Conservation (phyloP, 2,888 invertebrate species). For the Perithous albicinctus region DNA sequence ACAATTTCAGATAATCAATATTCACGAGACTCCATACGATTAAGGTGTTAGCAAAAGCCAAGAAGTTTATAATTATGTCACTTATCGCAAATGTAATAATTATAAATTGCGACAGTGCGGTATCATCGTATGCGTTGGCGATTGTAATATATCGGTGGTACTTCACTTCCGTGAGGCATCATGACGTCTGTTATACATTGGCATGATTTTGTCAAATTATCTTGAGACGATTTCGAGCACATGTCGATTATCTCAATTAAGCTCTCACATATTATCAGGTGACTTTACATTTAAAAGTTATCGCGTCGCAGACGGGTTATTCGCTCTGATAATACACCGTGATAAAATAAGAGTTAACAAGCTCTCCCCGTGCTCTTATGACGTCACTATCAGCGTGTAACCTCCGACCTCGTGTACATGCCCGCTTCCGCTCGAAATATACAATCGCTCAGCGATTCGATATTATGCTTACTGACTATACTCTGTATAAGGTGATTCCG, state of each 20-base stretch:
- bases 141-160: too few species aligned
- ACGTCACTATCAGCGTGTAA: conserved; percentile 72
- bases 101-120: not conserved
- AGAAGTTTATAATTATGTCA: not conserved
- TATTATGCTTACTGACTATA: not conserved
- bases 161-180: not conserved
- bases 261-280: conserved; percentile 10
- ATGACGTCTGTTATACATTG: not conserved
- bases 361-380: conserved; percentile 60
- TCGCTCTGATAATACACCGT: conserved; percentile 20
- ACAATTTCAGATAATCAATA: not conserved
- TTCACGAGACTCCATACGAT: not conserved
- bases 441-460: conserved; percentile 30
- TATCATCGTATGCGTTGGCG: too few species aligned
- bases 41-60: not conserved
- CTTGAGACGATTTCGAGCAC: not conserved
- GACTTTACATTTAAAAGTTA: conserved; percentile 13
- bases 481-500: not conserved
- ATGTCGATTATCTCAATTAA: conserved; percentile 29
- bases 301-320: not conserved
- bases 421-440: conserved; percentile 70
- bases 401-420: conserved; percentile 72
- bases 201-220: conserved; percentile 14
- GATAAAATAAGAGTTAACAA: conserved; percentile 51
- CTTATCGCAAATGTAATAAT: conserved; percentile 8